Evolutionary conservation across 1,140 invertebrate species (phyloP).

Genomic region (Sycophaga agraensis): DNA sequence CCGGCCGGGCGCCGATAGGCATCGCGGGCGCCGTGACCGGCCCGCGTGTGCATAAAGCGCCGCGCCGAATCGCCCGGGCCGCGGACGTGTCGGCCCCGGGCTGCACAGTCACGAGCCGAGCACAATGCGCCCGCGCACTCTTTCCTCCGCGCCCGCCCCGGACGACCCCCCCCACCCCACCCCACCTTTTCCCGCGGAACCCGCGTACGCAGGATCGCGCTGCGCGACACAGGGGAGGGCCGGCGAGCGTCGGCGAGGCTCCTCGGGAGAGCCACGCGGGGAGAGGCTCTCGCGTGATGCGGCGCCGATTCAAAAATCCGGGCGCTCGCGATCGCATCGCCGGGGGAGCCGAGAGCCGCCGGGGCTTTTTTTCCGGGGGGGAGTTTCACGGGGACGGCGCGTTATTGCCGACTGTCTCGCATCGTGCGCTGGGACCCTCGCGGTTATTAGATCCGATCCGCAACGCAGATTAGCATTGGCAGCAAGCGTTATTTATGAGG

Average conservation of each 20-base stretch:
- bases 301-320: no score
- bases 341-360: no score
- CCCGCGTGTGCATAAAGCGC: no score
- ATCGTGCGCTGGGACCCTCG: slow-evolving; percentile 25
- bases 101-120: no score
- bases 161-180: slow-evolving; percentile 5
- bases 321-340: no score
- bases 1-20: slow-evolving; percentile 10
- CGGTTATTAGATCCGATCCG: slow-evolving; percentile 57
- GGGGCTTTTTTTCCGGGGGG: no score
- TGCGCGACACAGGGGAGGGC: no score
- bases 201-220: no score
- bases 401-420: background rate
- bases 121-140: background rate
- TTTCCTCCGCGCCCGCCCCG: background rate
- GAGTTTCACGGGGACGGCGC: background rate
- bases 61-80: slow-evolving; percentile 6
- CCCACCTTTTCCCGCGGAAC: background rate
- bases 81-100: slow-evolving; percentile 35
- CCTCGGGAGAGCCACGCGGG: no score
- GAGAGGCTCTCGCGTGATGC: no score
- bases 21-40: background rate
- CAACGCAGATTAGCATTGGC: slow-evolving; percentile 52
- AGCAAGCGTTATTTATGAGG: slow-evolving; percentile 57
- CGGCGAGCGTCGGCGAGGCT: no score